Evolutionary conservation across 1,140 invertebrate genomes (phyloP).

Genomic region (Fopius arisanus): DNA sequence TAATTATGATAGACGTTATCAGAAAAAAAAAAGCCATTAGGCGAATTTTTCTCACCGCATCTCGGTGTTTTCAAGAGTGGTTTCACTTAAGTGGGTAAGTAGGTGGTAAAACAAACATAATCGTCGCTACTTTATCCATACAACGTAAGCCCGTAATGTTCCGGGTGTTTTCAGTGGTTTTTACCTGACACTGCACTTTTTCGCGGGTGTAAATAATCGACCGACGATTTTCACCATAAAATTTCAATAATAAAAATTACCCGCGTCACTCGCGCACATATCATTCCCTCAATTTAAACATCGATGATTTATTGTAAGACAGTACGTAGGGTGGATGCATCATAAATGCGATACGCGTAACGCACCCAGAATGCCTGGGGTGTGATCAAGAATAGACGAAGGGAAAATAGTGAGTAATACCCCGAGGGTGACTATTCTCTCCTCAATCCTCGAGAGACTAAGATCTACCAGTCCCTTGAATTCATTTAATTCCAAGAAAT

Average conservation of each 20-base stretch:
- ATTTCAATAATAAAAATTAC: too few relatives aligned
- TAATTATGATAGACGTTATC: conserved; percentile 36
- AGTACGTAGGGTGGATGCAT: neutral
- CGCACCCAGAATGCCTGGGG: neutral
- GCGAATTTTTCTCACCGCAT: neutral
- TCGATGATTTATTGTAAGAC: neutral
- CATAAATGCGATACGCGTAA: neutral
- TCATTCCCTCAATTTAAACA: conserved; percentile 28
- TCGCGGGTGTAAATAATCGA: neutral
- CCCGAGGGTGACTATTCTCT: conserved; percentile 3
- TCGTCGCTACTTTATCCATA: conserved; percentile 16
- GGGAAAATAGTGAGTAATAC: conserved; percentile 23
- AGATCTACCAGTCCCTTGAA: neutral
- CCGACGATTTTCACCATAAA: too few relatives aligned
- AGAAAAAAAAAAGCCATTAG: conserved; percentile 21
- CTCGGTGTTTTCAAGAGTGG: neutral
- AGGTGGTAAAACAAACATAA: conserved; percentile 32
- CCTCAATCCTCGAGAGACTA: neutral
- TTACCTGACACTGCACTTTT: neutral
- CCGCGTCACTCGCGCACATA: neutral
- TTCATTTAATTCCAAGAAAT: neutral
- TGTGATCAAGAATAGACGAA: neutral
- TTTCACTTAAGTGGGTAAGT: conserved; percentile 34
- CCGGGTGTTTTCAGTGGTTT: neutral
- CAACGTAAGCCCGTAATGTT: neutral